Base-by-base conservation (phyloP, 2,797 vertebrate genomes). In the Diceros bicornis region DNA sequence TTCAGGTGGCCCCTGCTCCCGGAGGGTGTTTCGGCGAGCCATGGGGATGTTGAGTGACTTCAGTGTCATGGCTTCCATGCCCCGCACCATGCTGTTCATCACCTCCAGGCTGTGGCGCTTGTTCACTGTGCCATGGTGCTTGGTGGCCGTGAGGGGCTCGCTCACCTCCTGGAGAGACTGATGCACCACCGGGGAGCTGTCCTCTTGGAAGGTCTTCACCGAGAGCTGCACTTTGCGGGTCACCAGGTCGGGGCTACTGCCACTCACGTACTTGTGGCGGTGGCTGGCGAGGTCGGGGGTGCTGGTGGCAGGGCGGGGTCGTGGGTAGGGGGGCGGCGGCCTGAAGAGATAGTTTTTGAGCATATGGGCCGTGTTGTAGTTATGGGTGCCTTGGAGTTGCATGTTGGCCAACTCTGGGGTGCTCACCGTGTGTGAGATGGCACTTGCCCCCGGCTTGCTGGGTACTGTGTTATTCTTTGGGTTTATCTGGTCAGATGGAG, bases 61-160 rank as follows among this genome's bases (percentile, higher is more conserved):
- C 34, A 99, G 97, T 1, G 99, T 99, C 98, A 99, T 98, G 71
- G 99, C 99, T 93, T 99, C 99, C 98, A 99, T 99, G 14, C 98
- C 99, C 0, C 98, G 99, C 96, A 99, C 98, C 98, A 99, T 98
- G 88, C 98, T 99, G 98, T 98, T 99, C 98, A 99, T 99, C 81
- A 99, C 99, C 98, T 99, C 99, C 99, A 99, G 99, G 98, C 99
- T 99, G 95, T 99, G 99, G 44, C 99, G 99, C 98, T 99, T 99
- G 94, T 99, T 99, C n/a, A 99, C 98, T 0, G 99, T 98, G 4
- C 99, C 97, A 0, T 99, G 99, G 74, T 99, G 99, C 98, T 99
- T 99, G 13, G 98, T 98, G 0, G 99, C 98, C 7, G 99, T 99
- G 55, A 99, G 98, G 1, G 99, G 99, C 82, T 99, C 99, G 0